Evolutionary conservation across 1,140 invertebrate species (phyloP).

Genomic region (Maconellicoccus hirsutus): DNA sequence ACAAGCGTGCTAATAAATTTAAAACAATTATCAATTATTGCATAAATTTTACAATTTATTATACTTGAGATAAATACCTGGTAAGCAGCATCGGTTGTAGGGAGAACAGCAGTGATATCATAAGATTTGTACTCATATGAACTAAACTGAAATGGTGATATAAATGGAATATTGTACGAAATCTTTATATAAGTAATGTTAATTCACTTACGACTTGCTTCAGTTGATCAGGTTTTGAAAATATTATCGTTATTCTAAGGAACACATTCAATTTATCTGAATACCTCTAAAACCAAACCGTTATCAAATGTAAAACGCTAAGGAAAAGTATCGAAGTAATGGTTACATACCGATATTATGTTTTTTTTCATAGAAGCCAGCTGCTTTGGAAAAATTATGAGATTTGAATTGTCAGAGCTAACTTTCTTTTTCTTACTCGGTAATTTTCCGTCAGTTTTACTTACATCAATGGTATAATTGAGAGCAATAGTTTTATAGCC

Average conservation of each 20-base stretch:
- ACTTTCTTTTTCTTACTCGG: neutral
- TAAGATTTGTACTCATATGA: neutral
- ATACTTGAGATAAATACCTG: neutral
- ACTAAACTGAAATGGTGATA: neutral
- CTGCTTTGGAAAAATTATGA: neutral
- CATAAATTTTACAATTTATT: neutral
- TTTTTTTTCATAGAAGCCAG: neutral
- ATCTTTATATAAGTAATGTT: no score
- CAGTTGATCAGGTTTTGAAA: neutral
- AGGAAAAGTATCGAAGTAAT: no score
- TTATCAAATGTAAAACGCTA: no score
- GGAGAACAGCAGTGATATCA: neutral
- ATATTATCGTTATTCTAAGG: slow-evolving; percentile 5
- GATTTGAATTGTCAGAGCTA: neutral
- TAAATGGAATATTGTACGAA: neutral
- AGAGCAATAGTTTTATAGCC: neutral
- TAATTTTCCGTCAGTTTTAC: neutral
- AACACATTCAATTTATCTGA: neutral
- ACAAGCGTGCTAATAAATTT: neutral
- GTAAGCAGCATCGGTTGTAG: neutral
- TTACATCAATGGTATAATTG: neutral
- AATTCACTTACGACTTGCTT: neutral
- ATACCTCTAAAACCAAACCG: neutral
- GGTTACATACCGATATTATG: no score
- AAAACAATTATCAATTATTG: slow-evolving; percentile 6